Evolutionary conservation across 1,140 invertebrate genomes (phyloP), one percentile per base, ranked within the genome.

Genomic region (Cydia fagiglandana): DNA sequence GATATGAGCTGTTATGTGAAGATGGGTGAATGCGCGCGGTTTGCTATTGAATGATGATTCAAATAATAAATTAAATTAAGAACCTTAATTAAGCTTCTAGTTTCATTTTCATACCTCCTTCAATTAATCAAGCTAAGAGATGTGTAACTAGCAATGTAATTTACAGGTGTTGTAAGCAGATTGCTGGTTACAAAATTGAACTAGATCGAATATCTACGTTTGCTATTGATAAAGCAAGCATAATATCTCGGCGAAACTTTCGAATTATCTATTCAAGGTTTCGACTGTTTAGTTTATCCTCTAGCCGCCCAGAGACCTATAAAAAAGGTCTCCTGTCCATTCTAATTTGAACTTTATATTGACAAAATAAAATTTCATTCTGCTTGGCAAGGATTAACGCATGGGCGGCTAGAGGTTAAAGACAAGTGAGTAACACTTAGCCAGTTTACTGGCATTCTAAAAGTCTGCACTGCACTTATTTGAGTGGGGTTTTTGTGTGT

Each of bases 31-130:
- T 79, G 80, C n/a, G 76, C 77, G 56, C 77, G 78, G 78, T 79
- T 80, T 73, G 66, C 41, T 45, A 41, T 80, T 80, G 78, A 80
- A 85, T 82, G 68, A 80, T 75, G 77, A 81, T 83, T 79, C 76
- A 78, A 79, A 83, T 78, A 88, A 83, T 91, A 91, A 91, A 91
- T 89, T 89, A 90, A 89, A 80, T 82, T 81, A 80, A 77, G 68
- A 79, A 79, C 66, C n/a, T 74, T 74, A 53, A 74, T 28, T 64
- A 38, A 47, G 47, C 45, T 74, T 47, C 45, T 75, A 15, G 53
- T 75, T 64, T 75, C 56, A 75, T 61, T 61, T 47, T 64, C 15
- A 15, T 17, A 15, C 41, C 17, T 73, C 45, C 38, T n/a, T 64
- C 28, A 41, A 70, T 70, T 70, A 70, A 70, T 70, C 73, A 56